Percentiles rank a stretch among this genome's conserved stretches.
phyloP scores from a whole-genome alignment of 2,797 vertebrate species.

The Tiaroga cobitis region DNA sequence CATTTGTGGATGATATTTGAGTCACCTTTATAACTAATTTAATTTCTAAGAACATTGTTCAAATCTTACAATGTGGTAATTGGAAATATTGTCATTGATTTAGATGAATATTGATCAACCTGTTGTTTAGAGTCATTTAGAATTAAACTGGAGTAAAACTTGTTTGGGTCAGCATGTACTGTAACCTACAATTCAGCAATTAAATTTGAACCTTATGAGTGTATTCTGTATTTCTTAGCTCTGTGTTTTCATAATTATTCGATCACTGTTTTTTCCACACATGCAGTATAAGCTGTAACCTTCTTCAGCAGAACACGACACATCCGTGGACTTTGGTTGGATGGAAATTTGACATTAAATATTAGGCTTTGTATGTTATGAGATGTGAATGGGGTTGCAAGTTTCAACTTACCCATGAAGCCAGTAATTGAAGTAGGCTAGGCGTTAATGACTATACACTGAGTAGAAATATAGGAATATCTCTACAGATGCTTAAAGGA shows the following conservation, averaged over 20 bases:
- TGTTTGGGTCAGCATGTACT: slow-evolving; percentile 47
- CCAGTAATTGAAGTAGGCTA: not conserved
- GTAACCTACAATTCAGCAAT: slow-evolving; percentile 39
- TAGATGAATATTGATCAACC: slow-evolving; percentile 39
- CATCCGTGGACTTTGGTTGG: not conserved
- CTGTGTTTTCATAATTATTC: slow-evolving; percentile 23
- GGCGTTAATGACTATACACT: not conserved
- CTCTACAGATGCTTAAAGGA: not conserved
- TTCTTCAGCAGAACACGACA: not conserved
- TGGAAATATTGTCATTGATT: slow-evolving; percentile 28
- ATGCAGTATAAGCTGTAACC: not conserved
- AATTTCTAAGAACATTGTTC: slow-evolving; percentile 36
- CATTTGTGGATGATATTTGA: slow-evolving; percentile 67
- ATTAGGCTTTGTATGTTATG: not conserved
- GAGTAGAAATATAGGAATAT: not conserved
- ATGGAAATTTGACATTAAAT: not conserved
- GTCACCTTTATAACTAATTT: slow-evolving; percentile 29
- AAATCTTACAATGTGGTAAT: slow-evolving; percentile 15
- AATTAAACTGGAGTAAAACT: slow-evolving; percentile 18
- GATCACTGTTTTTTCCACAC: slow-evolving; percentile 67
- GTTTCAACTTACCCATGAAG: not conserved
- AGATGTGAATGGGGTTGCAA: not conserved
- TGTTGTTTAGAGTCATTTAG: slow-evolving; percentile 31
- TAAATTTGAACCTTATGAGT: slow-evolving; percentile 25
- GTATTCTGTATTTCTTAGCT: not conserved